Evolutionary conservation across 2,113 vertebrate genomes (phyloP), one percentile per base, ranked within the genome.

Genomic region (Tragelaphus strepsiceros): DNA sequence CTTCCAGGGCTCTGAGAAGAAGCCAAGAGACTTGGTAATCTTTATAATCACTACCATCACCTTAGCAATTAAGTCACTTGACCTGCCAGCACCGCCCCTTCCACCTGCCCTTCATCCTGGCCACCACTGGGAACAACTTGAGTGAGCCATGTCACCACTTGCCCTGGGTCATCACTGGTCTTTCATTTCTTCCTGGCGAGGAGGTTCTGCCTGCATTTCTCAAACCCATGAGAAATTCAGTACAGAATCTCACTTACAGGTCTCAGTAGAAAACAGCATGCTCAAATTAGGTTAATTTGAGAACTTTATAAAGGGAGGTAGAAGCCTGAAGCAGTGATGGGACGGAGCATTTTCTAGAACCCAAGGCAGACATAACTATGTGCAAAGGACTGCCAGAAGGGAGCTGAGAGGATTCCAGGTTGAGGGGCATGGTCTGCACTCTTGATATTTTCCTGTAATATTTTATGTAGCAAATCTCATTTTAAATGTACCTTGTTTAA

Each of bases 401-500:
- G 28, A 54, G n/a, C 17, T 12, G 39, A 51, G 56, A 64, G 10
- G 24, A 24, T 26, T n/a, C 62, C 30, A n/a, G 46, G 5, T 28
- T 91, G 61, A 93, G 17, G 51, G 71, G 51, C 30, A 35, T 0
- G 2, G 9, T 82, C 24, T n/a, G 6, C 1, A 26, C 28, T 96
- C 92, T 46, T 59, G 21, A 82, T 53, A 82, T 77, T 67, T 90
- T 93, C 26, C 58, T 88, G 2, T 74, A 58, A 35, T 86, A 51
- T 77, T 90, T 96, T 43, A 80, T 90, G 15, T 22, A 85, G 54
- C 58, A 87, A 53, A 80, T 91, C 17, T 21, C 49, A n/a, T 95
- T 94, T 94, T 96, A 95, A 95, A 94, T 2, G 5, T 51, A 61
- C 43, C 49, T 77, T n/a, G 85, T 94, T 92, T 92, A 92, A 94